These are phyloP conservation scores for Amblyopsis hoosieri DNA, from an alignment of 2,797 vertebrate genomes.

Conservation along the genomic window DNA sequence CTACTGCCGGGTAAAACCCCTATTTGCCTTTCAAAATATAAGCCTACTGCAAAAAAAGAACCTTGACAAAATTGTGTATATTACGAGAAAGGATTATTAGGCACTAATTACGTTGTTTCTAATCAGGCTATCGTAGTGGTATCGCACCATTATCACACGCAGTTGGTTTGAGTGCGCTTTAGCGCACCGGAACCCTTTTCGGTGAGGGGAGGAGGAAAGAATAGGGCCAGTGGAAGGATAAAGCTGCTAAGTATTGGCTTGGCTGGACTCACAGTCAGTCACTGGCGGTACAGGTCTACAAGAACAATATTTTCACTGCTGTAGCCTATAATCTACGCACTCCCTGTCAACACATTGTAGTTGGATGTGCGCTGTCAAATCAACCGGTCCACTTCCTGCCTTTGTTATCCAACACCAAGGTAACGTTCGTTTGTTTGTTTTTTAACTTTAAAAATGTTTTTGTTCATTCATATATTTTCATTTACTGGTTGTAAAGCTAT, in stretches of 20 bases:
- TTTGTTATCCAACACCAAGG: slow-evolving; percentile 20
- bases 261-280: slow-evolving; percentile 18
- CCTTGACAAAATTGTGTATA: no score
- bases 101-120: no score
- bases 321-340: not conserved
- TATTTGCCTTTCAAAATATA: no score
- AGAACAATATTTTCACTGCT: not conserved
- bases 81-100: no score
- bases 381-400: slow-evolving; percentile 11
- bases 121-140: no score
- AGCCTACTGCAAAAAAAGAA: no score
- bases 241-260: slow-evolving; percentile 15
- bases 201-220: slow-evolving; percentile 24
- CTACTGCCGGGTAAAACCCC: no score
- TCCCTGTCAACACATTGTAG: slow-evolving; percentile 24
- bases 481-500: no score
- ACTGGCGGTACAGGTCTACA: slow-evolving; percentile 19
- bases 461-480: no score
- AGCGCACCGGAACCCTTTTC: slow-evolving; percentile 29
- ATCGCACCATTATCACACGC: no score
- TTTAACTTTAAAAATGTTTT: no score
- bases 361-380: slow-evolving; percentile 24
- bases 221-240: slow-evolving; percentile 22
- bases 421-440: slow-evolving; percentile 12
- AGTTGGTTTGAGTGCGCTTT: slow-evolving; percentile 30